Evolutionary conservation across 2,888 invertebrate species (phyloP).

Genomic region (Scaptodrosophila latifasciaeformis): DNA sequence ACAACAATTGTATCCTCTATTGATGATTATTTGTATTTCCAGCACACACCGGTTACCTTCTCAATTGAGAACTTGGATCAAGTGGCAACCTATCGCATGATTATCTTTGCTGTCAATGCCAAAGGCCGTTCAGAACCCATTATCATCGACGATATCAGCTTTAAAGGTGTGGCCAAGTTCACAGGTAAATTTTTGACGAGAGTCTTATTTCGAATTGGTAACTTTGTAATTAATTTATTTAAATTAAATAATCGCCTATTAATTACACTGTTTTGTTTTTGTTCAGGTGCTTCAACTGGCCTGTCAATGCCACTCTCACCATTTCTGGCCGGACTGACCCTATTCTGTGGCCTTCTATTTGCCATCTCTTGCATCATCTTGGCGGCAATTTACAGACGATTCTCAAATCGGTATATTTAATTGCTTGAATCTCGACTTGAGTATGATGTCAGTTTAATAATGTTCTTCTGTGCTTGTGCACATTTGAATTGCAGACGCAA

Average conservation of each 20-base stretch:
- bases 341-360: slow-evolving; percentile 84
- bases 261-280: slow-evolving; percentile 24
- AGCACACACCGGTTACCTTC: slow-evolving; percentile 73
- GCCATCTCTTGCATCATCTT: slow-evolving; percentile 86
- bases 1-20: background rate
- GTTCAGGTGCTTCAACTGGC: slow-evolving; percentile 79
- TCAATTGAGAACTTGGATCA: slow-evolving; percentile 79
- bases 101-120: slow-evolving; percentile 89
- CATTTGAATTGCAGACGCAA: slow-evolving; percentile 64
- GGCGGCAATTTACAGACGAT: slow-evolving; percentile 82
- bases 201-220: slow-evolving; percentile 21
- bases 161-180: slow-evolving; percentile 90
- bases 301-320: slow-evolving; percentile 83
- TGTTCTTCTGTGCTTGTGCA: background rate
- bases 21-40: slow-evolving; percentile 14
- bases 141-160: slow-evolving; percentile 87
- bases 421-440: too few species aligned
- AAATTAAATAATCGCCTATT: too few species aligned
- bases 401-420: slow-evolving; percentile 76
- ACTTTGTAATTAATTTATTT: background rate
- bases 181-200: slow-evolving; percentile 84
- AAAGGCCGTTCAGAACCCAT: slow-evolving; percentile 91
- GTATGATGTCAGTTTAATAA: too few species aligned
- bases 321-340: slow-evolving; percentile 84
- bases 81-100: slow-evolving; percentile 86